Evolutionary conservation across 2,888 invertebrate genomes (phyloP).

Genomic region (Polyploca ridens): DNA sequence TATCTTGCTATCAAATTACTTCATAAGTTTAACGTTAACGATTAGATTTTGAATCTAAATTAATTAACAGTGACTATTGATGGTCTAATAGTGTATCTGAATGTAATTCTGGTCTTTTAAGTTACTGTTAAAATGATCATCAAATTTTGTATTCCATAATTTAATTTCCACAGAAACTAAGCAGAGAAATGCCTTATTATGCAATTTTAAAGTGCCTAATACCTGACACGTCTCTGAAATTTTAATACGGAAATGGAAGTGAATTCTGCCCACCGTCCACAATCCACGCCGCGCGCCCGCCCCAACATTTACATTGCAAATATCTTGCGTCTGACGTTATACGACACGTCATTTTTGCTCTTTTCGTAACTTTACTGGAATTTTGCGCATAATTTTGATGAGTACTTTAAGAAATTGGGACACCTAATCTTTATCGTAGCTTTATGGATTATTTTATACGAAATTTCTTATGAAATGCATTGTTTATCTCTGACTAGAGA

Average conservation of each 20-base stretch:
- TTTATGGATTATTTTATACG: no score
- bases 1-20: background rate
- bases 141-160: background rate
- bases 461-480: no score
- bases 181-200: background rate
- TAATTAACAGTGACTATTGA: background rate
- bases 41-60: background rate
- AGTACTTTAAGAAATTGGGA: conserved; percentile 2
- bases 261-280: conserved; percentile 33
- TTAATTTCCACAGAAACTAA: background rate
- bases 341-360: conserved; percentile 34
- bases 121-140: no score
- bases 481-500: no score
- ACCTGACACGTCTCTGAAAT: conserved; percentile 52
- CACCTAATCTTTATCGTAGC: background rate
- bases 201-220: conserved; percentile 25
- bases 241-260: conserved; percentile 54
- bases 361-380: conserved; percentile 23
- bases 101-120: background rate
- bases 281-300: conserved; percentile 41
- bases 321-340: conserved; percentile 42
- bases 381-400: conserved; percentile 17
- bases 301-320: conserved; percentile 71
- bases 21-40: background rate
- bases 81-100: no score